Conservation (phyloP, 30 jellyfish, hydroid and myxozoan species). For the Chrysaora quinquecirrha region DNA sequence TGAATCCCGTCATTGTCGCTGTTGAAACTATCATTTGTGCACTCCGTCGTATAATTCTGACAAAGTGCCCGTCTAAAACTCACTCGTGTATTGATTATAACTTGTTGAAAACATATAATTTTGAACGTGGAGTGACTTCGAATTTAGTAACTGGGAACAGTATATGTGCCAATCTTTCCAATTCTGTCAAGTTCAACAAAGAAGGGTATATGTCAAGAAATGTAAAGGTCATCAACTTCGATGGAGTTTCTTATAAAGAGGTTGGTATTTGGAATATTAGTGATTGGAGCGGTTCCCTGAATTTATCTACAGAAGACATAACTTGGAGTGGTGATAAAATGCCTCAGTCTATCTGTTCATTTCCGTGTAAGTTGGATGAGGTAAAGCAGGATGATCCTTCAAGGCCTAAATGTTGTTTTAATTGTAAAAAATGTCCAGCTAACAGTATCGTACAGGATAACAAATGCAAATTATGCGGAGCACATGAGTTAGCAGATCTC, state of each 20-base stretch:
- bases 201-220: slow-evolving; percentile 18
- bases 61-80: slow-evolving; percentile 18
- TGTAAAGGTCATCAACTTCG: slow-evolving; percentile 2
- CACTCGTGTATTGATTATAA: not conserved
- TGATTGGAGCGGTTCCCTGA: not conserved
- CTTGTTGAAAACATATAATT: slow-evolving; percentile 14
- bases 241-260: slow-evolving; percentile 18
- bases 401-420: slow-evolving; percentile 57
- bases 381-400: slow-evolving; percentile 14
- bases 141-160: not conserved
- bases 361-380: slow-evolving; percentile 42
- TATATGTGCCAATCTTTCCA: not conserved
- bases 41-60: slow-evolving; percentile 1
- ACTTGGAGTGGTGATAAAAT: slow-evolving; percentile 9
- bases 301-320: not conserved
- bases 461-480: slow-evolving; percentile 47
- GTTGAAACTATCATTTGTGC: slow-evolving; percentile 63
- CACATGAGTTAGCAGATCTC: slow-evolving; percentile 25
- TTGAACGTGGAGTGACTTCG: not conserved
- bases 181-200: slow-evolving; percentile 22
- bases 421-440: slow-evolving; percentile 37
- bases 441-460: slow-evolving; percentile 27
- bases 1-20: slow-evolving; percentile 45
- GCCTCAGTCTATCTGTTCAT: slow-evolving; percentile 58
- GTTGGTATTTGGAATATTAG: slow-evolving; percentile 27